These are phyloP conservation scores for Sepioteuthis lessoniana DNA, from an alignment of 2,888 invertebrate genomes.

Conservation along the genomic window DNA sequence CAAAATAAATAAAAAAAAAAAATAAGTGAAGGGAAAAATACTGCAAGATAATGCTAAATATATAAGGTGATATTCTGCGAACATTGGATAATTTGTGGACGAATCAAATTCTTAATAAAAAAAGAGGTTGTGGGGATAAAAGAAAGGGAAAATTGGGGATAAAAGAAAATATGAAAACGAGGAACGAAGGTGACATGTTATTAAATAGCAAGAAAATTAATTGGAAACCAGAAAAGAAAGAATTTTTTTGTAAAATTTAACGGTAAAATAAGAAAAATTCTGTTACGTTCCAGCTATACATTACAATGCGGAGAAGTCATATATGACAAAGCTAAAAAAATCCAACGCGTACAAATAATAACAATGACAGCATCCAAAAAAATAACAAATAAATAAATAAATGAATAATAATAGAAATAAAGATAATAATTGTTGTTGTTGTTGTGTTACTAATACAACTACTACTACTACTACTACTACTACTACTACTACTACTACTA, in stretches of 20 bases:
- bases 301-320: not conserved
- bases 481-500: too few relatives aligned
- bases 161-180: not conserved
- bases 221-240: not conserved
- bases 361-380: not conserved
- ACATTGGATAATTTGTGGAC: not conserved
- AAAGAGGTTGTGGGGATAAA: not conserved
- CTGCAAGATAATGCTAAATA: not conserved
- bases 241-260: not conserved
- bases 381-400: not conserved
- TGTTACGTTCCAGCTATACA: not conserved
- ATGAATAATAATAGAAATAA: too few relatives aligned
- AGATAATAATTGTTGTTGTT: too few relatives aligned
- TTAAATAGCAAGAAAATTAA: not conserved
- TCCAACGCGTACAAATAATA: not conserved
- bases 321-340: not conserved
- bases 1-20: not conserved
- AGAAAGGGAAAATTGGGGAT: not conserved
- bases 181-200: not conserved
- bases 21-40: not conserved
- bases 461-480: too few relatives aligned
- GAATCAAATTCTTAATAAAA: not conserved
- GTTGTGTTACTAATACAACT: too few relatives aligned
- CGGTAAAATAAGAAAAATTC: not conserved
- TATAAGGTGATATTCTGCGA: not conserved